Evolutionary conservation across 2,797 vertebrate species (phyloP).

Genomic region (Pangasius sanitwongsei): DNA sequence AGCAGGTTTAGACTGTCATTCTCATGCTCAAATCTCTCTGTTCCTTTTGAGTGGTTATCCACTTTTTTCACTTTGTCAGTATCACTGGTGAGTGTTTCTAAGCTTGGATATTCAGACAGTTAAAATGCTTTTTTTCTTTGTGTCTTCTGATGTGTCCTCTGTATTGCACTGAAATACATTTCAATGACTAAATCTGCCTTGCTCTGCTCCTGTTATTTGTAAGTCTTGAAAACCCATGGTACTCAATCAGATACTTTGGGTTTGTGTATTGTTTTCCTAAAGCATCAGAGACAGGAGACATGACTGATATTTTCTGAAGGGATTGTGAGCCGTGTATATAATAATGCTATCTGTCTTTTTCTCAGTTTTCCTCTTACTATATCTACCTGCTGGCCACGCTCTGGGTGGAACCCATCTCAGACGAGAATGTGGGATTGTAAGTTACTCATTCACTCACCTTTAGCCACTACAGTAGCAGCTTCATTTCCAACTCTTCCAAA

Average conservation of each 20-base stretch:
- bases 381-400: constrained; percentile 88
- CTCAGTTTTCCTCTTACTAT: constrained; percentile 91
- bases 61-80: neutral
- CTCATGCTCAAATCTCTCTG: neutral
- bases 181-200: neutral
- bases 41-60: constrained; percentile 11
- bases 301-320: neutral
- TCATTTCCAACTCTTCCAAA: neutral
- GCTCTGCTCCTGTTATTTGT: neutral
- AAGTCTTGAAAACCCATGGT: neutral
- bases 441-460: constrained; percentile 62
- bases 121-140: neutral
- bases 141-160: neutral
- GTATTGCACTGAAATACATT: neutral
- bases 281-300: neutral
- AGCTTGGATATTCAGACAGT: neutral
- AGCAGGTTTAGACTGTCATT: neutral
- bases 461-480: neutral
- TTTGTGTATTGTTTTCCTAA: neutral
- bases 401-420: constrained; percentile 91
- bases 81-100: neutral
- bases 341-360: constrained; percentile 25
- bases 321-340: constrained; percentile 10
- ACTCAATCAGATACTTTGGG: neutral
- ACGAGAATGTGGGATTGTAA: constrained; percentile 85